Evolutionary conservation across 1,140 invertebrate genomes (phyloP).

Genomic region (Bombus breviceps): DNA sequence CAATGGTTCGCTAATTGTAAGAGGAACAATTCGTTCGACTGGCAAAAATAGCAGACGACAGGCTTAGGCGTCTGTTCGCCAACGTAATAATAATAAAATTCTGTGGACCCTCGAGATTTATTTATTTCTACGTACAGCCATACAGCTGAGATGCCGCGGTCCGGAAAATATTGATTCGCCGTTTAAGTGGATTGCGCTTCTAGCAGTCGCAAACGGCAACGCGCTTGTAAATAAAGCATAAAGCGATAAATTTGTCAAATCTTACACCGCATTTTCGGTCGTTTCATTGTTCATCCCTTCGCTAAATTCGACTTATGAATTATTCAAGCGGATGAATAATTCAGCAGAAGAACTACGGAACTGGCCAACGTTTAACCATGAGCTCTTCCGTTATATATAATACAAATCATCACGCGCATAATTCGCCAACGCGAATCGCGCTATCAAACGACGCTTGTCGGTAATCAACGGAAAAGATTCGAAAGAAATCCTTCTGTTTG

Average conservation of each 20-base stretch:
- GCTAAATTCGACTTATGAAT: slow-evolving; percentile 42
- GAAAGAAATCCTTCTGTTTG: not conserved
- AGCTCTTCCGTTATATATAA: slow-evolving; percentile 24
- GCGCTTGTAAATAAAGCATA: slow-evolving; percentile 47
- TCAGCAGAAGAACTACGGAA: slow-evolving; percentile 44
- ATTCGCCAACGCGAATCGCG: slow-evolving; percentile 26
- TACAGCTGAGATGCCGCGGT: not conserved
- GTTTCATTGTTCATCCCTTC: slow-evolving; percentile 48
- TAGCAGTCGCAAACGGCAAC: not conserved
- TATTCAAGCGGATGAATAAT: slow-evolving; percentile 48
- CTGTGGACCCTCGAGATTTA: not conserved
- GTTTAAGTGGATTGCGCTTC: slow-evolving; percentile 46
- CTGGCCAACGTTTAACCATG: slow-evolving; percentile 43
- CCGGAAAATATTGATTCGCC: slow-evolving; percentile 39
- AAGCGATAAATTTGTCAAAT: slow-evolving; percentile 57
- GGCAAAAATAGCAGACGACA: not conserved
- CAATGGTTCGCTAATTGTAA: too few relatives aligned
- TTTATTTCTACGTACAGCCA: not conserved
- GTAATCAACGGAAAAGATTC: not conserved
- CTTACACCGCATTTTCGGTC: slow-evolving; percentile 43
- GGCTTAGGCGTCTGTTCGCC: not conserved
- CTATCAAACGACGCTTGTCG: not conserved
- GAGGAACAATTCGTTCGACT: too few relatives aligned
- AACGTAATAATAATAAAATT: slow-evolving; percentile 30
- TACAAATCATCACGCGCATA: slow-evolving; percentile 33